A percentile compares a stretch with the other conserved stretches of the same genome.
These are phyloP conservation scores for Oceanites oceanicus DNA, from an alignment of 2,113 vertebrate genomes.

Conservation along the genomic window DNA sequence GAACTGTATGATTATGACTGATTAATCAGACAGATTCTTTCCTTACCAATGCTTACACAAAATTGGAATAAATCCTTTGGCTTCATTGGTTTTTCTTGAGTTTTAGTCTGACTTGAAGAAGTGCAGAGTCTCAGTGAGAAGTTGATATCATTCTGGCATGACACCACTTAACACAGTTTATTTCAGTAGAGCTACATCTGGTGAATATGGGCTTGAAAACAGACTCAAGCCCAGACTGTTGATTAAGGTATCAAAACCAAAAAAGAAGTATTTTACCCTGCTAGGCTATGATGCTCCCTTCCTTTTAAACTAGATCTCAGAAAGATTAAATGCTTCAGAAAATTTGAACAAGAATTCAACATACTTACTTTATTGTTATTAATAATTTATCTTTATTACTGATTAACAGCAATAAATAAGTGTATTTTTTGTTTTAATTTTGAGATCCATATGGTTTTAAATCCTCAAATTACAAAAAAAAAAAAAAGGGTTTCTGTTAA, in stretches of 20 bases:
- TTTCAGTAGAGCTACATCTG: not conserved
- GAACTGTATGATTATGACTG: not conserved
- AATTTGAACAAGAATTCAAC: not conserved
- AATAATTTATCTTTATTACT: not conserved
- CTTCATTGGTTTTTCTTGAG: not conserved
- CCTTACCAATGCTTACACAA: not conserved
- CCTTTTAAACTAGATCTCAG: not conserved
- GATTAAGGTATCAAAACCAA: conserved; percentile 27
- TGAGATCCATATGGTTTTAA: not conserved
- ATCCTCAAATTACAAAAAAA: not conserved
- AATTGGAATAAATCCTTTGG: not conserved
- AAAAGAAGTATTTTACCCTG: not conserved
- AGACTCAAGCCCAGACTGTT: not conserved
- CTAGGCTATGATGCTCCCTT: not conserved
- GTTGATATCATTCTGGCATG: not conserved
- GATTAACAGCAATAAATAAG: not conserved
- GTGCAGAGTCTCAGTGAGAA: not conserved
- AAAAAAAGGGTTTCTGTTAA: not conserved
- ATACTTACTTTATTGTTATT: not conserved
- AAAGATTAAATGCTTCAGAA: not conserved
- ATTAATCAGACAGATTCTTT: not conserved
- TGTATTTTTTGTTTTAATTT: not conserved
- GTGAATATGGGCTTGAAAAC: not conserved
- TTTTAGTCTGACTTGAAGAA: not conserved
- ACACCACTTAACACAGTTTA: not conserved